Percentiles rank a stretch among this genome's conserved stretches.
phyloP scores from a whole-genome alignment of 2,888 invertebrate species.

The Diarsia dahlii region DNA sequence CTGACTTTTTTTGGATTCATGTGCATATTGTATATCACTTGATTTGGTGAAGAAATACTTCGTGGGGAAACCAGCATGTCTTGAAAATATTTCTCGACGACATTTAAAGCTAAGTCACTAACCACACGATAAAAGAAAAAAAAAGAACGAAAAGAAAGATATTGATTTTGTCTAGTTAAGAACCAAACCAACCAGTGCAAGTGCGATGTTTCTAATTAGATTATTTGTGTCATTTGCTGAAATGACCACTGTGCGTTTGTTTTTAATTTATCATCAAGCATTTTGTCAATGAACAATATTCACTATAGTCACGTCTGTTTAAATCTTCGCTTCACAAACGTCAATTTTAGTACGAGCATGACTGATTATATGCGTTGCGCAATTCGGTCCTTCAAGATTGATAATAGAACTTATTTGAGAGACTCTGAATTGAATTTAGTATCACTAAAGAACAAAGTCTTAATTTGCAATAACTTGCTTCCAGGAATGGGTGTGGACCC shows the following conservation, averaged over 20 bases:
- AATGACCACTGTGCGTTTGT: no score
- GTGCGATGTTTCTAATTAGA: background rate
- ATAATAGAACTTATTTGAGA: background rate
- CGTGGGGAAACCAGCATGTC: no score
- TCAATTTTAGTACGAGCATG: background rate
- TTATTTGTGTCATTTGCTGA: background rate
- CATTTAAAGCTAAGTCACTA: no score
- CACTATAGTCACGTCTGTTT: background rate
- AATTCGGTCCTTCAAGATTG: background rate
- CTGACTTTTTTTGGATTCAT: no score
- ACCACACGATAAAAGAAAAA: no score
- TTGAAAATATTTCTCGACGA: no score
- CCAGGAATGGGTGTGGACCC: conserved; percentile 86
- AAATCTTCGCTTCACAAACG: background rate
- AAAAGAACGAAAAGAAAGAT: no score
- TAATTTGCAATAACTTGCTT: conserved; percentile 9
- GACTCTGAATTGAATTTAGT: background rate
- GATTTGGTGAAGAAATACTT: no score
- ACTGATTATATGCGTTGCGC: background rate
- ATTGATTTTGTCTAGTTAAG: no score
- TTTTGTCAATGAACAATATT: background rate
- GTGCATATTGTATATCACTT: no score
- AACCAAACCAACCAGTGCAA: background rate
- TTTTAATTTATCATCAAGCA: no score
- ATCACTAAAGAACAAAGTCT: background rate